Evolutionary conservation across 35 echinoderm and acorn worm genomes (phyloP).

Genomic region (Acanthaster planci): DNA sequence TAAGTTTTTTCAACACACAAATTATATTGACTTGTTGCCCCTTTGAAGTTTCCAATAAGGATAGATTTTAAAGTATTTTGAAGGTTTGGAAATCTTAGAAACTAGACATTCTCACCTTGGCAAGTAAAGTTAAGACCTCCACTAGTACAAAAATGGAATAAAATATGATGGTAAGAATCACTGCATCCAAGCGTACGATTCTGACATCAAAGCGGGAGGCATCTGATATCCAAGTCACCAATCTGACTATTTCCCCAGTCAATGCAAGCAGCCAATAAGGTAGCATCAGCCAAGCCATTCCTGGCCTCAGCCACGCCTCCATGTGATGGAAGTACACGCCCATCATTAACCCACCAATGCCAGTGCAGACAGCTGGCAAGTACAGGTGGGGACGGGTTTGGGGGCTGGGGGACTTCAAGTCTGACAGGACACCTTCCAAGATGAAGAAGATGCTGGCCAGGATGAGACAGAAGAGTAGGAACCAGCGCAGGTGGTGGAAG

Average conservation of each 20-base stretch:
- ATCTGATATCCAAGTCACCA: constrained; percentile 43
- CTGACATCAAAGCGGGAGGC: background rate
- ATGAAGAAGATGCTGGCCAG: constrained; percentile 16
- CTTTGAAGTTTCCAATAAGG: too few species aligned
- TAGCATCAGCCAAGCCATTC: constrained; percentile 51
- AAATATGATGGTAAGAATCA: constrained; percentile 27
- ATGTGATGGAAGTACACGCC: constrained; percentile 66
- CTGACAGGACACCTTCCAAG: constrained; percentile 62
- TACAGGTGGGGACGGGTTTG: constrained; percentile 48
- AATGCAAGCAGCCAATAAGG: constrained; percentile 56
- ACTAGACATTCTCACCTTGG: constrained; percentile 50
- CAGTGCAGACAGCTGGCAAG: constrained; percentile 42
- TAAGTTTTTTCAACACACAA: too few species aligned
- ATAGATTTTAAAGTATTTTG: too few species aligned
- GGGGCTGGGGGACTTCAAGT: constrained; percentile 24
- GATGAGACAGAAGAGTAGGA: background rate
- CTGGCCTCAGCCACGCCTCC: constrained; percentile 59
- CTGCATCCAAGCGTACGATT: constrained; percentile 46
- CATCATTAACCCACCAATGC: constrained; percentile 39
- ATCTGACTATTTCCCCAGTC: background rate
- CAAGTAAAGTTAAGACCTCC: constrained; percentile 48
- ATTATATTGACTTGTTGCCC: too few species aligned
- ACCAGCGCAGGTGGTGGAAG: background rate
- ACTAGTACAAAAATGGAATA: constrained; percentile 61
- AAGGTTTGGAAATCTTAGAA: too few species aligned